Conservation (phyloP, 2,888 invertebrate genomes). For the Drosophila nigritarsus region DNA sequence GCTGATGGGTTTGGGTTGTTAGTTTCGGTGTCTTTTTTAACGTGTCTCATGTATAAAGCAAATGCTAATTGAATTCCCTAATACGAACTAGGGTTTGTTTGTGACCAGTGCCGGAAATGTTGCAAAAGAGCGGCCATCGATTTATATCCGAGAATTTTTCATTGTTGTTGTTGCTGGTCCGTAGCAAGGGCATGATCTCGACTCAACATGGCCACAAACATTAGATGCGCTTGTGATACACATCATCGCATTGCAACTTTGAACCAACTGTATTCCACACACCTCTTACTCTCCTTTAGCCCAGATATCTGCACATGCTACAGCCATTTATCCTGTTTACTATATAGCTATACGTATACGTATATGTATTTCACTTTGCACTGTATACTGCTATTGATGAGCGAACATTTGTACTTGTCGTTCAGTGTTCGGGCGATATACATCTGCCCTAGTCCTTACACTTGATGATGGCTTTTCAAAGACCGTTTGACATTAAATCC, state of each 20-base stretch:
- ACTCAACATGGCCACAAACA: slow-evolving; percentile 62
- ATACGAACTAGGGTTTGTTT: slow-evolving; percentile 41
- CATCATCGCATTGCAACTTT: slow-evolving; percentile 40
- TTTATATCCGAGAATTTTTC: slow-evolving; percentile 29
- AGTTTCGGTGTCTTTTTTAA: not conserved
- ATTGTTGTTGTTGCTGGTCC: not conserved
- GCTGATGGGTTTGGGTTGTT: slow-evolving; percentile 7
- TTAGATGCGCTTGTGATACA: slow-evolving; percentile 54
- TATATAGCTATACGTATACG: not conserved
- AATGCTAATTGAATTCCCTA: slow-evolving; percentile 74
- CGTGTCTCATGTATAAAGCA: slow-evolving; percentile 70
- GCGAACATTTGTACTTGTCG: slow-evolving; percentile 70
- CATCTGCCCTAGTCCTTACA: slow-evolving; percentile 44
- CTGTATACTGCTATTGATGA: slow-evolving; percentile 63
- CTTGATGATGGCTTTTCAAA: slow-evolving; percentile 75
- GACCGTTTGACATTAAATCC: slow-evolving; percentile 67
- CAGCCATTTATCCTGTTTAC: slow-evolving; percentile 50
- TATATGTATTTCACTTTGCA: slow-evolving; percentile 49
- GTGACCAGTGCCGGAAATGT: slow-evolving; percentile 19
- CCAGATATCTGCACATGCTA: slow-evolving; percentile 38
- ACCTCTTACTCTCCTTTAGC: slow-evolving; percentile 7
- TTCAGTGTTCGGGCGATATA: slow-evolving; percentile 63
- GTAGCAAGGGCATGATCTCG: slow-evolving; percentile 12
- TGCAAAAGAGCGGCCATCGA: slow-evolving; percentile 6
- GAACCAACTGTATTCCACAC: not conserved